Evolutionary conservation across 2,797 vertebrate genomes (phyloP).

Genomic region (Onychomys arenicola): DNA sequence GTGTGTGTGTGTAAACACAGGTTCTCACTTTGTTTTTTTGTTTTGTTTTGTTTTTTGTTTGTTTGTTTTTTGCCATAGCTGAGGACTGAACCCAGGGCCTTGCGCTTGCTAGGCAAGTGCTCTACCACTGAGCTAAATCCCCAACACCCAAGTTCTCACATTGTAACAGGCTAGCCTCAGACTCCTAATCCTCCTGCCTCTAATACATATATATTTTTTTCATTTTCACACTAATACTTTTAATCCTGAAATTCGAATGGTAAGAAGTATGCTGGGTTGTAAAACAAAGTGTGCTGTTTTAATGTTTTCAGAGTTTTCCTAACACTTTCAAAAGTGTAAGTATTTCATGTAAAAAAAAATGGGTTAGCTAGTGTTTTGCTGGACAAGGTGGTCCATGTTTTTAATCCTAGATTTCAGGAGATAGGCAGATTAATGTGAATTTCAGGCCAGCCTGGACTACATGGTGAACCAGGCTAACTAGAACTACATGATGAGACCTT

Average conservation of each 20-base stretch:
- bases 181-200: neutral
- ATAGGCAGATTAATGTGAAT: neutral
- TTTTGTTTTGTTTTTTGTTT: no score
- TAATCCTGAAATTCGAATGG: conserved; percentile 54
- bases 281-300: conserved; percentile 53
- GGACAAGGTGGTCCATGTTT: neutral
- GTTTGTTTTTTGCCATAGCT: no score
- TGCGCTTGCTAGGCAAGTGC: no score
- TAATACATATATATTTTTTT: neutral
- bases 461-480: neutral
- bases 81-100: no score
- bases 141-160: no score
- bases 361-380: neutral
- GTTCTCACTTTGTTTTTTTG: neutral
- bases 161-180: neutral
- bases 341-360: conserved; percentile 36
- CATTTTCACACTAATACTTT: conserved; percentile 7
- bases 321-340: neutral
- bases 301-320: conserved; percentile 66
- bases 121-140: no score
- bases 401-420: neutral
- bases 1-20: neutral
- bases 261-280: conserved; percentile 34
- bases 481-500: neutral
- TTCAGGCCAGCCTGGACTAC: neutral